phyloP scores from a whole-genome alignment of 2,797 vertebrate species.

The Vireo griseus region DNA sequence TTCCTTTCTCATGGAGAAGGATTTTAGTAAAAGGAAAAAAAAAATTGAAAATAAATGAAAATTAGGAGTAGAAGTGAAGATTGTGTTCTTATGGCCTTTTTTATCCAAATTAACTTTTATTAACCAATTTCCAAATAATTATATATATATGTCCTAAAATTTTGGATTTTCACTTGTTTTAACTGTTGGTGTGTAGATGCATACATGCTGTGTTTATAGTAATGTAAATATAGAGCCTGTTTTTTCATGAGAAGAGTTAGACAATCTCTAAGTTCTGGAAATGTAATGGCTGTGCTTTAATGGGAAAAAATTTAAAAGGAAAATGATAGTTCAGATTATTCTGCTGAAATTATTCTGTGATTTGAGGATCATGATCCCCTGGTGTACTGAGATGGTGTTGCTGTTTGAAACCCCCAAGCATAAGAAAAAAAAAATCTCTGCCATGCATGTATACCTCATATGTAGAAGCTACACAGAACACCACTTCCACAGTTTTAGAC shows the following conservation, averaged over 20 bases:
- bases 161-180: neutral
- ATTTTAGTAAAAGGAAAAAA: neutral
- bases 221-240: neutral
- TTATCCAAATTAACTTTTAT: neutral
- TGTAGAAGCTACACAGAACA: neutral
- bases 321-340: neutral
- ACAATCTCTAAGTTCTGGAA: neutral
- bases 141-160: neutral
- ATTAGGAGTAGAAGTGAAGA: neutral
- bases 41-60: neutral
- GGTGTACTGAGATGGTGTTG: neutral
- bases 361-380: neutral
- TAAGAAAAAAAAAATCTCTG: neutral
- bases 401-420: neutral
- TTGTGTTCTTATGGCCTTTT: neutral
- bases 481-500: neutral
- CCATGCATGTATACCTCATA: neutral
- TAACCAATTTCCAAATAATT: neutral
- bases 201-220: neutral
- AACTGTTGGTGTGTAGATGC: neutral
- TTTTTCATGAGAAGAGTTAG: neutral
- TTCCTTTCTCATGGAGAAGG: neutral
- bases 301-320: neutral
- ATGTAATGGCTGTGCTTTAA: neutral
- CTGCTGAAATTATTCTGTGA: neutral